Evolutionary conservation across 2,113 vertebrate genomes (phyloP).

Genomic region (Sinocyclocheilus maitianheensis): DNA sequence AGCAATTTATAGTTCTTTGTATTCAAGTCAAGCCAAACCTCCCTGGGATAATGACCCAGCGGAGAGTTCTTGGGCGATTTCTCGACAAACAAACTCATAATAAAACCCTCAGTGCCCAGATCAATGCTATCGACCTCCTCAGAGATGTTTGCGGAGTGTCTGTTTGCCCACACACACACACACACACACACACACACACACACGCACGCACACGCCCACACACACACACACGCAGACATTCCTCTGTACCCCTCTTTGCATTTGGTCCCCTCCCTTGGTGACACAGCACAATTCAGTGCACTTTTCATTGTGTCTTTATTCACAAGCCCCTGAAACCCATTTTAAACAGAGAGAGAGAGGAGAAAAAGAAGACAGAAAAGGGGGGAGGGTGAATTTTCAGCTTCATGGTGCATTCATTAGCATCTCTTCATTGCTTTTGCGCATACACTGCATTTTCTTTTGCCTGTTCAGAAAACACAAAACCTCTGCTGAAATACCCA

Average conservation of each 20-base stretch:
- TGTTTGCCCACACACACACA: not conserved
- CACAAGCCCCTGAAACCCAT: not conserved
- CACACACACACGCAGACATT: not conserved
- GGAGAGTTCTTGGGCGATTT: not conserved
- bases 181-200: not conserved
- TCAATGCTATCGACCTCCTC: not conserved
- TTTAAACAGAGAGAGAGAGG: not conserved
- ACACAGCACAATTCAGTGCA: constrained; percentile 25
- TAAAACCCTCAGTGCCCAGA: not conserved
- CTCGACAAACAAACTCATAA: constrained; percentile 15
- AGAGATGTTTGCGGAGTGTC: not conserved
- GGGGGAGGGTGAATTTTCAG: not conserved
- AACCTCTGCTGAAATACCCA: not conserved
- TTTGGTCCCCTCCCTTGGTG: constrained; percentile 17
- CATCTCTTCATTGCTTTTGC: constrained; percentile 11
- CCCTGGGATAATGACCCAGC: not conserved
- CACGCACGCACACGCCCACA: not conserved
- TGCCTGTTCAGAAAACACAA: not conserved
- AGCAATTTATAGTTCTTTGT: not conserved
- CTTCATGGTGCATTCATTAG: constrained; percentile 10
- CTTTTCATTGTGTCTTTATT: constrained; percentile 24
- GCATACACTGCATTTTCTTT: not conserved
- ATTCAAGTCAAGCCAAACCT: not conserved
- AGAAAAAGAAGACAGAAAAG: not conserved
- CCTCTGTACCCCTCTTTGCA: constrained; percentile 20